Conservation (phyloP, 2,888 invertebrate species). For the Isoperla grammatica region DNA sequence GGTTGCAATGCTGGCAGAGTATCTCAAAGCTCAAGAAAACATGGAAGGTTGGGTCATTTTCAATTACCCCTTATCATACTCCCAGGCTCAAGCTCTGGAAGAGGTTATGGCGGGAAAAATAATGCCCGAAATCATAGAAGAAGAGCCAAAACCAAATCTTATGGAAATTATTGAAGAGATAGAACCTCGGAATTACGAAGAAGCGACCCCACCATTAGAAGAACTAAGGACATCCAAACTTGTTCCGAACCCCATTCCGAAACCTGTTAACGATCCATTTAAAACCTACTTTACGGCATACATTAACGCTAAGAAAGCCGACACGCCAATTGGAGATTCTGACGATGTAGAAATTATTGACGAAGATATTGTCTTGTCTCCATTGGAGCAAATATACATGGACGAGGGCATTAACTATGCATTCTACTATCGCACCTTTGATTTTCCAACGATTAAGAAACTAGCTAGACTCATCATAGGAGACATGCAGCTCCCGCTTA, state of each 20-base stretch:
- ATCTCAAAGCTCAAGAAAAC: conserved; percentile 48
- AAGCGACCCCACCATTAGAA: conserved; percentile 35
- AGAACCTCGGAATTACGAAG: conserved; percentile 35
- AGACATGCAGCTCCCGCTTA: conserved; percentile 42
- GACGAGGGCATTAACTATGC: conserved; percentile 53
- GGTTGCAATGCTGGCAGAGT: conserved; percentile 55
- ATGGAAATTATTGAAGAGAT: conserved; percentile 35
- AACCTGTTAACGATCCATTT: conserved; percentile 41
- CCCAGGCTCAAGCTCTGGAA: conserved; percentile 56
- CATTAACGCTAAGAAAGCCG: conserved; percentile 39
- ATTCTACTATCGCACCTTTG: conserved; percentile 53
- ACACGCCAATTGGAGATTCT: conserved; percentile 45
- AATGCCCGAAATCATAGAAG: conserved; percentile 44
- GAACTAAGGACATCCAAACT: conserved; percentile 48
- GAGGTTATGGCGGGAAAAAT: conserved; percentile 51
- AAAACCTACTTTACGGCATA: conserved; percentile 55
- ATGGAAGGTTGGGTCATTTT: conserved; percentile 57
- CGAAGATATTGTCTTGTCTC: conserved; percentile 43
- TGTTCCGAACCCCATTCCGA: conserved; percentile 49
- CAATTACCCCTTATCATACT: conserved; percentile 55
- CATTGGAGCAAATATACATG: conserved; percentile 55
- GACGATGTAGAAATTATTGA: conserved; percentile 45
- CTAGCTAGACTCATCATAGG: conserved; percentile 49
- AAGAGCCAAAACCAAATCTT: conserved; percentile 42
- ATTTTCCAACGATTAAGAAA: conserved; percentile 49